Evolutionary conservation across 2,888 invertebrate species (phyloP).

Genomic region (Drosophila falleni): DNA sequence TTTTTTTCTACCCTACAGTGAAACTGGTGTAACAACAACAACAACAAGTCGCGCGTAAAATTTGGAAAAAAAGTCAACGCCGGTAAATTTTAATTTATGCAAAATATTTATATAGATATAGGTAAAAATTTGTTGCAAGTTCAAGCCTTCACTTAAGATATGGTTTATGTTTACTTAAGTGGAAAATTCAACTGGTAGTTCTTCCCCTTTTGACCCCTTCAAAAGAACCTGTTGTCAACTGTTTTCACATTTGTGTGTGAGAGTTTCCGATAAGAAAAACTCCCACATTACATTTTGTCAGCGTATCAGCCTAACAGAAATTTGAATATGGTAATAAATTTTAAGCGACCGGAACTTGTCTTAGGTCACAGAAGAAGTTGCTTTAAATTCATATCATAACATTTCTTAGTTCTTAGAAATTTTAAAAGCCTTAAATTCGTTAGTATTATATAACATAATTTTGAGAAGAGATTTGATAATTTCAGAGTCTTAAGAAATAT

Average conservation of each 20-base stretch:
- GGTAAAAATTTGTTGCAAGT: not conserved
- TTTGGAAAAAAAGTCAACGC: slow-evolving; percentile 41
- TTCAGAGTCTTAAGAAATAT: not conserved
- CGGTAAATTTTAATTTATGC: slow-evolving; percentile 72
- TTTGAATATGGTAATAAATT: slow-evolving; percentile 52
- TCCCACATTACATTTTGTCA: slow-evolving; percentile 65
- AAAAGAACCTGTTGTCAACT: slow-evolving; percentile 41
- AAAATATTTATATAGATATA: slow-evolving; percentile 35
- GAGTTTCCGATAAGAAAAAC: slow-evolving; percentile 61
- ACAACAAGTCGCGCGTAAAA: slow-evolving; percentile 53
- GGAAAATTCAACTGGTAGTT: slow-evolving; percentile 59
- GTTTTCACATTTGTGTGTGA: slow-evolving; percentile 54
- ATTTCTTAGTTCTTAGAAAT: not conserved
- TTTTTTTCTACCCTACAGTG: not conserved
- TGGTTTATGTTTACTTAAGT: slow-evolving; percentile 28
- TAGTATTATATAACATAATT: not conserved
- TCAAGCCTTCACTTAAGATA: slow-evolving; percentile 5
- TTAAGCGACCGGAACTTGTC: slow-evolving; percentile 42
- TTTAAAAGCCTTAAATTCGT: not conserved
- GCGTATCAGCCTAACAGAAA: slow-evolving; percentile 26
- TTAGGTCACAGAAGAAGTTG: not conserved
- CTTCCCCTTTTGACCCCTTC: not conserved
- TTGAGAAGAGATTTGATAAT: not conserved
- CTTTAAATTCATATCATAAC: not conserved
- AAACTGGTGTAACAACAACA: slow-evolving; percentile 19